phyloP scores from a whole-genome alignment of 2,113 vertebrate genomes.

The Tapirus terrestris region DNA sequence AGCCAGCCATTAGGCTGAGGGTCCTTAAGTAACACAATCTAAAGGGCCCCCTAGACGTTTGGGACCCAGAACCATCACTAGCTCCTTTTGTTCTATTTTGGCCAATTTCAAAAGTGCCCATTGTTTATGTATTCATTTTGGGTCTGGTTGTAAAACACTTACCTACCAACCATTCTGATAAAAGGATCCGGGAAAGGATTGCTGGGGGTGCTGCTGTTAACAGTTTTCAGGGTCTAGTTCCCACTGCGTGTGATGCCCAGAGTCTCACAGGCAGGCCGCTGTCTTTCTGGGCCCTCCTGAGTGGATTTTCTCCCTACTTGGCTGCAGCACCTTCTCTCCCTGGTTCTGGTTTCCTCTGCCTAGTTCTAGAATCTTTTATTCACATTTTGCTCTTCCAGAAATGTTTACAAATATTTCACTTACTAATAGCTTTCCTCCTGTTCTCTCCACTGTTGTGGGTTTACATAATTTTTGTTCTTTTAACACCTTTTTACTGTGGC shows the following conservation, averaged over 20 bases:
- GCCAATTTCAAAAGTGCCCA: neutral
- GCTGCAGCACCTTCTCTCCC: no score
- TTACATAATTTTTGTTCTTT: slow-evolving; percentile 62
- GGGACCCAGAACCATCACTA: neutral
- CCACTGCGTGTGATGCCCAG: neutral
- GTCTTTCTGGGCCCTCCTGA: neutral
- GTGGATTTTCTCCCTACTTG: neutral
- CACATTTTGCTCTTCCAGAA: slow-evolving; percentile 16
- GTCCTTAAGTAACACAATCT: neutral
- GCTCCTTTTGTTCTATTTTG: neutral
- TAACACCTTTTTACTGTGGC: slow-evolving; percentile 40
- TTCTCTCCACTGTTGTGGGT: slow-evolving; percentile 17
- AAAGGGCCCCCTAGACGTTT: neutral
- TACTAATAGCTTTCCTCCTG: slow-evolving; percentile 11
- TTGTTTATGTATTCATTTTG: slow-evolving; percentile 4
- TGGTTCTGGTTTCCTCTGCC: neutral
- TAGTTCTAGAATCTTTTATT: neutral
- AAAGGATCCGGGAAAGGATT: neutral
- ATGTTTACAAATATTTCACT: slow-evolving; percentile 50
- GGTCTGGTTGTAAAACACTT: neutral
- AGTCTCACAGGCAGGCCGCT: neutral
- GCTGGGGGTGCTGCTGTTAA: neutral
- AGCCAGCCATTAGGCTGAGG: neutral
- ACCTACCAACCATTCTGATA: neutral
- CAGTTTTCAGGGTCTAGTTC: neutral